Base-by-base conservation (phyloP, 2,797 vertebrate genomes). In the Dryobates pubescens region DNA sequence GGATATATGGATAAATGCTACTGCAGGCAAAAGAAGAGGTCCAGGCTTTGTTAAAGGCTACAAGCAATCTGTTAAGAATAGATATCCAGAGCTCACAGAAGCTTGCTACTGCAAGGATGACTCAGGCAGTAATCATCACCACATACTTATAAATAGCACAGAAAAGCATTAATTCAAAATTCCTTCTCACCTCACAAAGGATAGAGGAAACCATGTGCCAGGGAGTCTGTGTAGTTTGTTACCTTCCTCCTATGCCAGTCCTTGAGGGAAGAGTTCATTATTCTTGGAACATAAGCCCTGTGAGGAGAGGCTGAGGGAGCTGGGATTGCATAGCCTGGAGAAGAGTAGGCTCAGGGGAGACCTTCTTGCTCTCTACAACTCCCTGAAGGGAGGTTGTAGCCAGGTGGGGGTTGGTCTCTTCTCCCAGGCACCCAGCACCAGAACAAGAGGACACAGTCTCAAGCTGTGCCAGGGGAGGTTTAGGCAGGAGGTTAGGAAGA, bases 91-190 rank as follows among this genome's bases (percentile, higher is more conserved):
- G 91, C 86, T 57, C 12, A 2, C 17, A 64, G 82, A 90, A 79
- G 51, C 34, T n/a, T 5, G 18, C 34, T 72, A 26, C 78, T 82
- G 57, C 41, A 84, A 88, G 70, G 71, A 92, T 71, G 87, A 93
- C 76, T 95, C 82, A 86, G 87, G 59, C 59, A 90, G 17, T 45
- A 65, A 90, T 69, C 76, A 91, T 64, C 38, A 65, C 64, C 87
- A 79, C 38, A 53, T 17, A 63, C 65, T 74, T 59, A 91, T 6
- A 90, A 89, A 89, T 57, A 92, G 76, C 57, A 61, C 24, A 64
- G 56, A 80, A 92, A 56, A 86, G 19, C 64, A 70, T 75, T 62
- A 38, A 78, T 47, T 93, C 58, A 86, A 59, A 76, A 51, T 13
- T 5, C 81, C 53, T 65, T 89, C 67, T 87, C 74, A 90, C 49